These are phyloP conservation scores for Agriopis marginaria DNA, from an alignment of 2,888 invertebrate species.

Conservation along the genomic window DNA sequence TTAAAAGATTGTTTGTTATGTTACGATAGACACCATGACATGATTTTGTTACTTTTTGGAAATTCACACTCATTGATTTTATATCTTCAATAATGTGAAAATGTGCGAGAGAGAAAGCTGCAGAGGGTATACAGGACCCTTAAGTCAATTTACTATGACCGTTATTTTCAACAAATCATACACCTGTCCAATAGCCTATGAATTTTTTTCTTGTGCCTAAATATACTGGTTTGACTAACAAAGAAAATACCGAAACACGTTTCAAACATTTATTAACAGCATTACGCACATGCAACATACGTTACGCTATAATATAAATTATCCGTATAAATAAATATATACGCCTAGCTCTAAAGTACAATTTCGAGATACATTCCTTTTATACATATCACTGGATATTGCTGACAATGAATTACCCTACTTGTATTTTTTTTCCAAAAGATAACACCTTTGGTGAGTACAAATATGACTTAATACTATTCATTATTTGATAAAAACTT, in stretches of 20 bases:
- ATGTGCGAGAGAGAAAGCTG: too few relatives aligned
- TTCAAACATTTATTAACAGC: conserved; percentile 64
- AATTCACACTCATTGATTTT: too few relatives aligned
- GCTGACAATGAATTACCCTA: conserved; percentile 33
- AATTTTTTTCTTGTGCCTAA: neutral
- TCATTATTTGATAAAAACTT: neutral
- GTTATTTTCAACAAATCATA: too few relatives aligned
- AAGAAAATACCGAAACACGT: conserved; percentile 43
- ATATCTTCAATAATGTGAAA: too few relatives aligned
- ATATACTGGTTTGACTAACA: neutral
- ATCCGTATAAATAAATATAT: conserved; percentile 72
- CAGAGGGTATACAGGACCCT: too few relatives aligned
- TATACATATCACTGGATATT: conserved; percentile 58
- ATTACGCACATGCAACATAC: conserved; percentile 65
- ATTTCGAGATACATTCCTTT: conserved; percentile 71
- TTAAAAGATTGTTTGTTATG: too few relatives aligned
- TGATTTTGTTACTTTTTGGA: too few relatives aligned
- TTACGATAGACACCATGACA: too few relatives aligned
- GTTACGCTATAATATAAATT: conserved; percentile 59
- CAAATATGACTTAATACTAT: neutral
- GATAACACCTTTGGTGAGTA: neutral
- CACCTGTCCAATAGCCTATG: too few relatives aligned
- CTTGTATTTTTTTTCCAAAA: neutral
- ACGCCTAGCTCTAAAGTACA: conserved; percentile 72
- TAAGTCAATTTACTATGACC: too few relatives aligned